A percentile compares a stretch with the other conserved stretches of the same genome.
These are phyloP conservation scores for Nemotelus pantherinus DNA, from an alignment of 2,888 invertebrate genomes.

Conservation along the genomic window DNA sequence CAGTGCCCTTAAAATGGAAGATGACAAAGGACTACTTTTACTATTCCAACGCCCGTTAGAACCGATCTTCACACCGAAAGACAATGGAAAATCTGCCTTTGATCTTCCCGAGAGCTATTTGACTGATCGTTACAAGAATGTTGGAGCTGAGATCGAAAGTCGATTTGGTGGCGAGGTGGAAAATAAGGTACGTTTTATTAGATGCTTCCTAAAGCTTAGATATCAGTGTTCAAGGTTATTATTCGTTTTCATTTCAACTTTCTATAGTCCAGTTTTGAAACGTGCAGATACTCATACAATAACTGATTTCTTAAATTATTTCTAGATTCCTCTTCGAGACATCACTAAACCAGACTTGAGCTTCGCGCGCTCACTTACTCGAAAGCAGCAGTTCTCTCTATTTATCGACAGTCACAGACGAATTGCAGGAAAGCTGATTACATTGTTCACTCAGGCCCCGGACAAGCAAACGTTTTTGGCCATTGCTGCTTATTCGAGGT, in stretches of 20 bases:
- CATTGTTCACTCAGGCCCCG: conserved; percentile 72
- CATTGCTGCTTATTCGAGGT: conserved; percentile 71
- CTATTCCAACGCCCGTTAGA: conserved; percentile 63
- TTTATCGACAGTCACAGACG: conserved; percentile 77
- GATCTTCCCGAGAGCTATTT: conserved; percentile 62
- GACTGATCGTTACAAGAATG: conserved; percentile 57
- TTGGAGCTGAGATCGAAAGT: conserved; percentile 57
- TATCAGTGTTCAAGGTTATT: not conserved
- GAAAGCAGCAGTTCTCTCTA: conserved; percentile 70
- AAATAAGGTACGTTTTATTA: conserved; percentile 50
- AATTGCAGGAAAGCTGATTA: conserved; percentile 76
- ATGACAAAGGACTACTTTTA: conserved; percentile 58
- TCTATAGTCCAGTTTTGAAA: not conserved
- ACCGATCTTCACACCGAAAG: conserved; percentile 60
- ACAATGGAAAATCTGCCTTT: conserved; percentile 59
- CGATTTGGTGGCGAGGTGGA: conserved; percentile 61
- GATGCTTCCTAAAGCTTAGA: not conserved
- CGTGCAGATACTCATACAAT: not conserved
- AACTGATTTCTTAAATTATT: not conserved
- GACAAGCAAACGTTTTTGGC: conserved; percentile 74
- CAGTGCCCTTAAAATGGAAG: conserved; percentile 34
- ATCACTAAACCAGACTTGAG: conserved; percentile 58
- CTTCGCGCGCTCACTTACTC: conserved; percentile 57
- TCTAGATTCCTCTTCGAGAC: conserved; percentile 59
- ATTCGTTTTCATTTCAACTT: not conserved